Conservation (phyloP, 2,797 vertebrate species). For the Nyctalus aviator region DNA sequence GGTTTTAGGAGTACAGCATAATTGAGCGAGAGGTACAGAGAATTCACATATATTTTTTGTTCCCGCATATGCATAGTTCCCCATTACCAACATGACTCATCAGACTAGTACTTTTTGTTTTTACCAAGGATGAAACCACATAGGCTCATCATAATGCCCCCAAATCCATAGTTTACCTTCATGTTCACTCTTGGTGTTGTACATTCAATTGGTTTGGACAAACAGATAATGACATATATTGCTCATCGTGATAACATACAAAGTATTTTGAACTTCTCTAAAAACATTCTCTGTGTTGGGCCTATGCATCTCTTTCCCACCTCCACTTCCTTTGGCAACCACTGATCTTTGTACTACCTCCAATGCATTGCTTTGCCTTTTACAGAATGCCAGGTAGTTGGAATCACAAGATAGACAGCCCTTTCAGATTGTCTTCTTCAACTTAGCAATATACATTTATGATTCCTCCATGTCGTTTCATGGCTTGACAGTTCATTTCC, state of each 20-base stretch:
- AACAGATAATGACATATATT: background rate
- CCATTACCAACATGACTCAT: background rate
- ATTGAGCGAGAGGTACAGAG: background rate
- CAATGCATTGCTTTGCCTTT: background rate
- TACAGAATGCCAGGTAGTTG: background rate
- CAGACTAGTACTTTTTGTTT: background rate
- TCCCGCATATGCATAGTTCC: background rate
- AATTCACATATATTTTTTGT: background rate
- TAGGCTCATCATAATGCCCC: background rate
- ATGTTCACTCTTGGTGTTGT: background rate
- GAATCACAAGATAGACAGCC: background rate
- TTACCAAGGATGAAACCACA: background rate
- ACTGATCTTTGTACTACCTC: background rate
- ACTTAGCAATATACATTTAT: background rate
- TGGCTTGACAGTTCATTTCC: background rate
- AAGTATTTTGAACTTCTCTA: background rate
- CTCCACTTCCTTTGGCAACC: fast-evolving
- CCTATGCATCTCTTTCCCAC: background rate
- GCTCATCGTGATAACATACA: background rate
- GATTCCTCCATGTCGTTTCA: background rate
- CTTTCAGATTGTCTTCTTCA: background rate
- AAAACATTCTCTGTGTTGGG: background rate
- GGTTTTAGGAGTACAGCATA: background rate
- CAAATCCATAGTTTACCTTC: background rate
- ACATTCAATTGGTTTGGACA: background rate